phyloP scores from a whole-genome alignment of 2,888 invertebrate genomes.

The Chrysopilus asiliformis region DNA sequence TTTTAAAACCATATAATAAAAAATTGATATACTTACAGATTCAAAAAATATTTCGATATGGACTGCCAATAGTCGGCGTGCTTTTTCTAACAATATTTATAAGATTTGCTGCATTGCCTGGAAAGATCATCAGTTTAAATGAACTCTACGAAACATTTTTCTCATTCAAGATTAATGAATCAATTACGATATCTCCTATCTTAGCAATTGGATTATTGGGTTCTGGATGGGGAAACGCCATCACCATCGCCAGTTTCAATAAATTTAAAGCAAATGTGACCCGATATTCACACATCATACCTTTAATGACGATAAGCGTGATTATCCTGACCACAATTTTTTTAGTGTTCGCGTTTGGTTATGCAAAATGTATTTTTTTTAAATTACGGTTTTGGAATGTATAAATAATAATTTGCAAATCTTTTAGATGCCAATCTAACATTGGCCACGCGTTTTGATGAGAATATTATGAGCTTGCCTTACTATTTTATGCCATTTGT shows the following conservation, averaged over 20 bases:
- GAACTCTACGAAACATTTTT: background rate
- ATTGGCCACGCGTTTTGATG: no score
- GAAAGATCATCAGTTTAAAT: no score
- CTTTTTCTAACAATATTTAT: background rate
- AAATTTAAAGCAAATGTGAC: slow-evolving; percentile 56
- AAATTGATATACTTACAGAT: background rate
- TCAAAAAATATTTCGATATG: background rate
- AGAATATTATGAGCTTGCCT: no score
- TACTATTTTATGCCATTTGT: no score
- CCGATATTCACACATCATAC: slow-evolving; percentile 20
- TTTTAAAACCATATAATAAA: no score
- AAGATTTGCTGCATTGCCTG: background rate
- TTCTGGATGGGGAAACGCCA: slow-evolving; percentile 68
- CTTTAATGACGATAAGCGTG: slow-evolving; percentile 1
- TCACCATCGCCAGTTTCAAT: slow-evolving; percentile 73
- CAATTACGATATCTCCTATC: background rate
- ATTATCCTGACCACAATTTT: no score
- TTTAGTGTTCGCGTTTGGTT: no score
- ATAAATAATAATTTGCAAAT: no score
- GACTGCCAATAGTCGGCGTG: background rate
- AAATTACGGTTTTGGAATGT: no score
- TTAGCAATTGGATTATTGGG: slow-evolving; percentile 61
- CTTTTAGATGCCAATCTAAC: no score
- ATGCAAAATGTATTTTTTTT: no score
- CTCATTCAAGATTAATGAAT: background rate